Conservation (phyloP, 2,113 vertebrate species). For the Apeltes quadracus region DNA sequence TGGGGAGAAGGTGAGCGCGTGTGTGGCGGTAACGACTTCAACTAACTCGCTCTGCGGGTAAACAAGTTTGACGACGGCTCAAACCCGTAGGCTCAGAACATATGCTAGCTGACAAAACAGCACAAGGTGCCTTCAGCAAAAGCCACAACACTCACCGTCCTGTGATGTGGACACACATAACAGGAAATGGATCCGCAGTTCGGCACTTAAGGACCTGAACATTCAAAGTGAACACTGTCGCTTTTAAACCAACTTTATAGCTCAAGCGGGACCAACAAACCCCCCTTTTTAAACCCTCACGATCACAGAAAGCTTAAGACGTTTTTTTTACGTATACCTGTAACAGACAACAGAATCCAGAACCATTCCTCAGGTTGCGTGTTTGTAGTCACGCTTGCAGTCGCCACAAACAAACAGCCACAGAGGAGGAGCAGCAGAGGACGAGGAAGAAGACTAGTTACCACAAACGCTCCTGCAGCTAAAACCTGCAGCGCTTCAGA, state of each 20-base stretch:
- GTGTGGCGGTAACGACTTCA: not conserved
- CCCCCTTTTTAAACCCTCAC: not conserved
- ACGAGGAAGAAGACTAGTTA: slow-evolving; percentile 26
- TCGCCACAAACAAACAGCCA: slow-evolving; percentile 41
- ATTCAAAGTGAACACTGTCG: no score
- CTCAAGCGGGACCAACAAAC: not conserved
- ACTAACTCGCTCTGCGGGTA: slow-evolving; percentile 3
- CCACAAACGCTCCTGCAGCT: slow-evolving; percentile 34
- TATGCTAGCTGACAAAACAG: slow-evolving; percentile 37
- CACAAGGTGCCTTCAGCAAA: slow-evolving; percentile 36
- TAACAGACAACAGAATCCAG: slow-evolving; percentile 14
- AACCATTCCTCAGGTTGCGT: slow-evolving; percentile 26
- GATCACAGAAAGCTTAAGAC: not conserved
- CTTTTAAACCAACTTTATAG: not conserved
- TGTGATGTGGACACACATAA: no score
- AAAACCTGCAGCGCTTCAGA: slow-evolving; percentile 7
- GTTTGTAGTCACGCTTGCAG: slow-evolving; percentile 13
- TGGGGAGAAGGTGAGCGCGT: slow-evolving; percentile 6
- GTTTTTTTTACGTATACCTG: slow-evolving; percentile 22
- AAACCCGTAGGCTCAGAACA: slow-evolving; percentile 19
- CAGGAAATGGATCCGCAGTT: no score
- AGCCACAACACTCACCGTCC: slow-evolving; percentile 42
- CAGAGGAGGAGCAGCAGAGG: slow-evolving; percentile 17
- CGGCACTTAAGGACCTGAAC: no score
- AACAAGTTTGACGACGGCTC: slow-evolving; percentile 38